Conservation (phyloP, 2,113 vertebrate genomes). For the Hiodon alosoides region DNA sequence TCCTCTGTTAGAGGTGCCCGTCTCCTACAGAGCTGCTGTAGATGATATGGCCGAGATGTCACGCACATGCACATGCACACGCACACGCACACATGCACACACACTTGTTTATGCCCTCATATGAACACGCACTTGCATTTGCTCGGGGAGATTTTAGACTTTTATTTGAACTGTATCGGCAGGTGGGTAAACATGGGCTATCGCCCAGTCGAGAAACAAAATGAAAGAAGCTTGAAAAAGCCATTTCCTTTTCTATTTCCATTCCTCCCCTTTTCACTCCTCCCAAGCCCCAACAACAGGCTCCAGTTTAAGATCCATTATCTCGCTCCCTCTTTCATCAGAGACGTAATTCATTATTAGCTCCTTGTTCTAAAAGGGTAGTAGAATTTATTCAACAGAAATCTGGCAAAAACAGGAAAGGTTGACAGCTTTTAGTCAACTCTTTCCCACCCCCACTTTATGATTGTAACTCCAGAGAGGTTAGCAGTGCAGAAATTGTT, state of each 20-base stretch:
- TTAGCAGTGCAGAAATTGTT: conserved; percentile 23
- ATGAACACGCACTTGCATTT: background rate
- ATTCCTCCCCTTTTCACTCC: background rate
- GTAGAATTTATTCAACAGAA: conserved; percentile 33
- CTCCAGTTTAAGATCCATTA: background rate
- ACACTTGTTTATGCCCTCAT: background rate
- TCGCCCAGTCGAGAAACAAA: too few species aligned
- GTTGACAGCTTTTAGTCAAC: conserved; percentile 44
- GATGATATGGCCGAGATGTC: background rate
- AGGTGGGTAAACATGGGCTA: background rate
- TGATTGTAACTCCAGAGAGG: conserved; percentile 29
- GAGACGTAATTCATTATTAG: background rate
- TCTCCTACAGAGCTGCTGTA: background rate
- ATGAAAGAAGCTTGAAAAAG: too few species aligned
- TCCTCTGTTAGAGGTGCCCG: background rate
- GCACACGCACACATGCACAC: too few species aligned
- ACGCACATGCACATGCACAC: background rate
- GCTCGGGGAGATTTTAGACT: background rate
- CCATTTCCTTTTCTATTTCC: background rate
- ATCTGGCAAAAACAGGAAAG: conserved; percentile 32
- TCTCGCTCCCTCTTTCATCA: background rate
- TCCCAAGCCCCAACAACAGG: background rate
- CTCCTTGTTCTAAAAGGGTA: background rate
- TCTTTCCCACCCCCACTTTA: conserved; percentile 36
- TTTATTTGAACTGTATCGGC: background rate